Percentiles rank a stretch among this genome's conserved stretches.
Conservation (phyloP, 2,888 invertebrate species). For the Eupithecia inturbata region DNA sequence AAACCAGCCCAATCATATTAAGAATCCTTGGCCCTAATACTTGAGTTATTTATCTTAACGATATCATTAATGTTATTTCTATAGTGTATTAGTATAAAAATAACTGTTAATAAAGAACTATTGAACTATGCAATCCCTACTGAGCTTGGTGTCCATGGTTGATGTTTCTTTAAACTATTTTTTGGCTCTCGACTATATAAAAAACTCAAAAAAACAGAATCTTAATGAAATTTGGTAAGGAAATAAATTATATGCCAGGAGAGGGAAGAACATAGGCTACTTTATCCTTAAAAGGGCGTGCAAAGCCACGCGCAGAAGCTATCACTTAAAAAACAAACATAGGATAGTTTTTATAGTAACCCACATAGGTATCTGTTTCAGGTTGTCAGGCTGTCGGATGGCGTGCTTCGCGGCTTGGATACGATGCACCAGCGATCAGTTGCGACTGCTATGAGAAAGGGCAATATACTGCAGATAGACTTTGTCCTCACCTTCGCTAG, state of each 20-base stretch:
- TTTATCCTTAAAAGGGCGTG: neutral
- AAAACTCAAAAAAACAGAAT: neutral
- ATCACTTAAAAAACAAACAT: neutral
- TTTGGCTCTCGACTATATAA: neutral
- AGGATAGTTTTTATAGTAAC: neutral
- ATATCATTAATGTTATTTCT: too few relatives aligned
- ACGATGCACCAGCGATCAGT: conserved; percentile 65
- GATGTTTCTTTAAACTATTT: neutral
- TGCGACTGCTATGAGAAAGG: conserved; percentile 52
- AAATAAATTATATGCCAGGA: neutral
- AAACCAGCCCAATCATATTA: too few relatives aligned
- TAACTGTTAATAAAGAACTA: too few relatives aligned
- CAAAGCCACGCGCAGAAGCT: neutral
- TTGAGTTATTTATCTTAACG: too few relatives aligned
- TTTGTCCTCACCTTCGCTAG: conserved; percentile 64
- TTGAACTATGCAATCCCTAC: too few relatives aligned
- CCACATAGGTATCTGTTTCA: conserved; percentile 38
- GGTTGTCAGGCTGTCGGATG: conserved; percentile 57
- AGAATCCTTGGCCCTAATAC: too few relatives aligned
- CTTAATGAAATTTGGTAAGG: neutral
- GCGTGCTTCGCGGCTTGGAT: conserved; percentile 63
- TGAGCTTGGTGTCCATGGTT: too few relatives aligned
- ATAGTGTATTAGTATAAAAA: too few relatives aligned
- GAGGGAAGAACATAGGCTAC: neutral
- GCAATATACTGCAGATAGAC: conserved; percentile 54